Evolutionary conservation across 2,113 vertebrate genomes (phyloP), one percentile per base, ranked within the genome.

Genomic region (Lepisosteus osseus): DNA sequence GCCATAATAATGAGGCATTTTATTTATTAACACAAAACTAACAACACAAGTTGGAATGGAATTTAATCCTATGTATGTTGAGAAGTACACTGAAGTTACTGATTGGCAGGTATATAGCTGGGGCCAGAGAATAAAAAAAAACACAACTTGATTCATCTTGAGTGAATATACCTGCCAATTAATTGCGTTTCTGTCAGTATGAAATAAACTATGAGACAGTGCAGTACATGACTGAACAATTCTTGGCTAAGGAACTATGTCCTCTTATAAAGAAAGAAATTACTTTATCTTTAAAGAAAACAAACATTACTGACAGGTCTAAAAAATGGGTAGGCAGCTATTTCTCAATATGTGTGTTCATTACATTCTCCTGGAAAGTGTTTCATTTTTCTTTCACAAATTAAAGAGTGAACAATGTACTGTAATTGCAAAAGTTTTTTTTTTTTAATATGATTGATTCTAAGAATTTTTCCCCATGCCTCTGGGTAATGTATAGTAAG

Each of bases 391-490:
- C 15, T 51, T 51, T 51, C 47, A 51, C 47, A 51, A 51, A 51
- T 51, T 51, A 3, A 47, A n/a, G 64, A 14, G 7, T 66, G 41
- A 66, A 66, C 42, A 44, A 43, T n/a, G 14, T 17, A 17, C 15
- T 17, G 15, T 66, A n/a, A 14, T 66, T 6, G 45, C 64, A 45
- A 42, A 15, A 66, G 42, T 66, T 43, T 66, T 2, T 44, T 47
- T 66, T 15, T 51, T 47, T 44, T 44, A 14, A 7, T 66, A 66
- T 66, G 64, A 66, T 66, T 66, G 64, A 66, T 47, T 45, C 13
- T 44, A 66, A 3, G 8, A 11, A 66, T 44, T 66, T 45, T 9
- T 45, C 64, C 64, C 43, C 12, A 12, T 29, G 14, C 43, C 7
- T 65, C 64, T 47, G 43, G 64, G 7, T 13, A n/a, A 6, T 7